Base-by-base conservation (phyloP, 53 echinoderm and acorn worm genomes). In the Antedon mediterranea region DNA sequence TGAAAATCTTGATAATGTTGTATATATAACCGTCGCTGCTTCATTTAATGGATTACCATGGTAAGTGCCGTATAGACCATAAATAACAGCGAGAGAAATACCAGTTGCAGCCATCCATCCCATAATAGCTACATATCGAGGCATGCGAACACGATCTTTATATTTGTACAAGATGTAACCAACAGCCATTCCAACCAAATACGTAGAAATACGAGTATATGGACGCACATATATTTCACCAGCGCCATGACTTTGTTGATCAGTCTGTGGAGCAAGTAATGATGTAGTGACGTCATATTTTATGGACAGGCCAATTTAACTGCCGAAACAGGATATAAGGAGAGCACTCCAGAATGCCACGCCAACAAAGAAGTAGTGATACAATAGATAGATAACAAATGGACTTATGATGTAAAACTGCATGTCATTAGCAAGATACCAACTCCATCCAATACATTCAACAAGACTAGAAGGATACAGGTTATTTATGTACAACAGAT, bases 351-450 rank as follows among this genome's bases (percentile, higher is more conserved):
- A 14, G 0, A 34, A 31, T 27, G 29, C 23, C 28, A 73, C 3
- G 23, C 78, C 84, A 30, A 72, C 32, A 79, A 71, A 30, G 9
- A 71, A 79, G 74, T 20, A 84, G 75, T 76, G 74, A 72, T 75
- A 84, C 30, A 84, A 27, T 13, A 71, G 76, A 0, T 79, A 11
- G 3, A 84, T 57, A 43, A 84, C 31, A 44, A 84, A 75, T 9
- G 85, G 85, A 73, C 78, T 79, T 8, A 84, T 79, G 11, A 84
- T 33, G 30, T 43, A 84, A 42, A 84, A 84, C 72, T 84, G 85
- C 85, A 78, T 78, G 57, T 84, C 85, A 75, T 84, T 84, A 44
- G 85, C 85, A 27, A 84, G 28, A 32, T 84, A 84, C 85, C 85
- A 84, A 28, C 43, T 74, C 85, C 85, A 84, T 43, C 4, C 14